A percentile compares a stretch with the other conserved stretches of the same genome.
Evolutionary conservation across 2,113 vertebrate species (phyloP).

Genomic region (Electrona antarctica): DNA sequence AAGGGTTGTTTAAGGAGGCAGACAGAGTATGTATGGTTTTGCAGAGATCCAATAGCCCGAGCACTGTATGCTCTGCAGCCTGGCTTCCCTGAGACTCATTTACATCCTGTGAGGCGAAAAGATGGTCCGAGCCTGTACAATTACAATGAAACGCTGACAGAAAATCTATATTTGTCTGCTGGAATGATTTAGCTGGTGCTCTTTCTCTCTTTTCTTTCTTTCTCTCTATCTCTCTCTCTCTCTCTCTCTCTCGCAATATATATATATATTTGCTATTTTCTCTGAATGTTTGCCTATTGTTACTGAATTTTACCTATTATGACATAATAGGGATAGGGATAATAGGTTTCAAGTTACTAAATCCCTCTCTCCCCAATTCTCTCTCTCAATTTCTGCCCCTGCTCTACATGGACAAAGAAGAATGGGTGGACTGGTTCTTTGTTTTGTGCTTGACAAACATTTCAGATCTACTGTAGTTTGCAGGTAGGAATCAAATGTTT

Average conservation of each 20-base stretch:
- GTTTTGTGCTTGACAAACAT: slow-evolving; percentile 45
- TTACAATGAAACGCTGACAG: slow-evolving; percentile 74
- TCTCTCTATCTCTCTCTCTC: neutral
- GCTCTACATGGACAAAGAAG: slow-evolving; percentile 15
- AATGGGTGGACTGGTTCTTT: slow-evolving; percentile 27
- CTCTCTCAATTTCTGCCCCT: neutral
- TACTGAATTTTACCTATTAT: too few relatives aligned
- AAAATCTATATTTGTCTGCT: slow-evolving; percentile 77
- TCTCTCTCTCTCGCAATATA: neutral
- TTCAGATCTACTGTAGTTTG: slow-evolving; percentile 25
- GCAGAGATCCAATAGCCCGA: slow-evolving; percentile 30
- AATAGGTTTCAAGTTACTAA: too few relatives aligned
- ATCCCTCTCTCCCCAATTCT: neutral
- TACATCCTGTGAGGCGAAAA: slow-evolving; percentile 67
- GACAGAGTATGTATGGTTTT: slow-evolving; percentile 31
- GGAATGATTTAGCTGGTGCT: slow-evolving; percentile 72
- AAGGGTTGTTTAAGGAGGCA: slow-evolving; percentile 59
- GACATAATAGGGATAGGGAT: too few relatives aligned
- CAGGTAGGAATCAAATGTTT: slow-evolving; percentile 29
- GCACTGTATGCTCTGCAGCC: slow-evolving; percentile 37
- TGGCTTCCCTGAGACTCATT: slow-evolving; percentile 62
- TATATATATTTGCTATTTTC: too few relatives aligned
- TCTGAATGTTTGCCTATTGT: too few relatives aligned
- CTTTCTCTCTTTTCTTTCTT: slow-evolving; percentile 26
- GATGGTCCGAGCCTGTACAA: slow-evolving; percentile 61